Percentiles rank a stretch among this genome's conserved stretches.
Conservation (phyloP, 2,113 vertebrate genomes). For the Gasterosteus nipponicus region DNA sequence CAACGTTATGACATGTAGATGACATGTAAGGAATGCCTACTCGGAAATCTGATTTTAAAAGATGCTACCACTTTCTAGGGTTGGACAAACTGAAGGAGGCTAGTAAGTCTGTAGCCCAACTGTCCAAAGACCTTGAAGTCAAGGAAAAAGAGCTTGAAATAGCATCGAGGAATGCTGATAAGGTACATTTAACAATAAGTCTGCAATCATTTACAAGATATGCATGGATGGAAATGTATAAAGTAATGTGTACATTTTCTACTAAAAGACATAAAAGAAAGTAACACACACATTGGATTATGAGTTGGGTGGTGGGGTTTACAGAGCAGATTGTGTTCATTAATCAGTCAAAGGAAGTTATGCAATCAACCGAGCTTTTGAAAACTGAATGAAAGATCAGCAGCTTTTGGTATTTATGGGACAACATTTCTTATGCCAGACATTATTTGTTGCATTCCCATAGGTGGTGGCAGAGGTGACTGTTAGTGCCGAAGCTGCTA, state of each 20-base stretch:
- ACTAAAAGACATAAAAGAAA: not conserved
- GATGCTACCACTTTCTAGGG: constrained; percentile 58
- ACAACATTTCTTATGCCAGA: not conserved
- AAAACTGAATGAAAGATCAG: not conserved
- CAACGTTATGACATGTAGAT: not conserved
- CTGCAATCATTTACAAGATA: not conserved
- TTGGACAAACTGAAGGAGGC: constrained; percentile 89
- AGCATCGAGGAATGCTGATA: constrained; percentile 86
- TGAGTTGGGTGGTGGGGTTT: not conserved
- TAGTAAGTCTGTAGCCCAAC: constrained; percentile 83
- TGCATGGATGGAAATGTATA: not conserved
- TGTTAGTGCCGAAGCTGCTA: constrained; percentile 84
- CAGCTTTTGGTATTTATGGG: not conserved
- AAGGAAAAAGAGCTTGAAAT: constrained; percentile 88
- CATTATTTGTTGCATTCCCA: constrained; percentile 38
- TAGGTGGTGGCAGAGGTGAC: constrained; percentile 86
- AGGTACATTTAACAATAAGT: constrained; percentile 65
- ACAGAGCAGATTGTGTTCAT: not conserved
- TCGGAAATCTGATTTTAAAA: not conserved
- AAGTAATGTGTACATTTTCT: not conserved
- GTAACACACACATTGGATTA: not conserved
- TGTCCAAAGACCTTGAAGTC: constrained; percentile 80
- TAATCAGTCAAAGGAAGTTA: not conserved
- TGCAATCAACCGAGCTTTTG: not conserved
- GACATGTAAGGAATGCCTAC: not conserved